Evolutionary conservation across 2,888 invertebrate genomes (phyloP), one percentile per base, ranked within the genome.

Genomic region (Linhomoeus sp.): DNA sequence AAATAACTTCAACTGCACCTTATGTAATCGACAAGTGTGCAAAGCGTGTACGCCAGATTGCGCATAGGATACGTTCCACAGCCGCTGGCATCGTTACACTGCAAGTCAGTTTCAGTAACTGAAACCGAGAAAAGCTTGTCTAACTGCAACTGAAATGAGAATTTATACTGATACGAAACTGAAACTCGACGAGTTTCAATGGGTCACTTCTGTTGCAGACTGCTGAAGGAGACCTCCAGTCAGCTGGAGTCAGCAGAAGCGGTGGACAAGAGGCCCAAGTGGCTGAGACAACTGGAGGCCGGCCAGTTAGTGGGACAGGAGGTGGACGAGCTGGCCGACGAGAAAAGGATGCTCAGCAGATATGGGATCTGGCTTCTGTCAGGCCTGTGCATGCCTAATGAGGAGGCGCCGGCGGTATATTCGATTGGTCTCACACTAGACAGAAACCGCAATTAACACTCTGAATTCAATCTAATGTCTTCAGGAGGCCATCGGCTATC

Each of bases 361-460:
- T 97, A 92, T 67, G 97, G 94, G 1, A 86, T 94, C 46, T 94
- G 94, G 90, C 71, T 97, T 55, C 75, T 97, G 64, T 87, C 92
- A 41, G 90, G 90, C 15, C 75, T 92, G 51, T 92, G 73, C 54
- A 66, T 69, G 35, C 69, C 72, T 1, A 61, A 58, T 26, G 65
- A 66, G 5, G 65, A 67, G 33, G 66, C 72, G 22, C 67, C 70
- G 14, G 64, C 67, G 48, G 70, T 70, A 55, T 58, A 15, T 23
- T 26, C 1, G 20, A 24, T n/a, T 48, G 24, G 24, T 46, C 3
- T 25, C n/a, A n/a, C n/a, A n/a, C n/a, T n/a, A n/a, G n/a, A n/a
- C n/a, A n/a, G n/a, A n/a, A n/a, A n/a, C n/a, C n/a, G n/a, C n/a
- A 25, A n/a, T 20, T 26, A 20, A 40, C 9, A 12, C 9, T 22